Conservation (phyloP, 2,888 invertebrate species). For the Anorthoa munda region DNA sequence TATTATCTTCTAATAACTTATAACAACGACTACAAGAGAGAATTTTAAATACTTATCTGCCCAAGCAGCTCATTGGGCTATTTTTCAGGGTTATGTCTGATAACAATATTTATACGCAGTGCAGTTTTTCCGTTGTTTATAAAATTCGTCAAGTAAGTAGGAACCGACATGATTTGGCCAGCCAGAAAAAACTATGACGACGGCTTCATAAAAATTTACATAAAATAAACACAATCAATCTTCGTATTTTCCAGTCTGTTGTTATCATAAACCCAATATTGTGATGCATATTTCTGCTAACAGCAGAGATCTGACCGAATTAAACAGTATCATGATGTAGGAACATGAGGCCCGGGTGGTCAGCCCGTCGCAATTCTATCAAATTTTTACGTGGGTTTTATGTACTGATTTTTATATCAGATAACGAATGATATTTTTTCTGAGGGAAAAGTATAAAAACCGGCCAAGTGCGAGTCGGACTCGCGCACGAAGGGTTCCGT, state of each 20-base stretch:
- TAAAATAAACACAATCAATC: conserved; percentile 44
- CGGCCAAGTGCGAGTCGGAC: too few relatives aligned
- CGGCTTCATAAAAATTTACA: background rate
- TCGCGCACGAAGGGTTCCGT: too few relatives aligned
- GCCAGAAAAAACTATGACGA: background rate
- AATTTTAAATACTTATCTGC: conserved; percentile 8
- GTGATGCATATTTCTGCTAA: conserved; percentile 27
- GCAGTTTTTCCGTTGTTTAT: background rate
- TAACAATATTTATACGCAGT: conserved; percentile 20
- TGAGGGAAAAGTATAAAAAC: background rate
- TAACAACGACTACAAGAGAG: background rate
- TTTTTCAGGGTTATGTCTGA: conserved; percentile 8
- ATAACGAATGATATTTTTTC: conserved; percentile 12
- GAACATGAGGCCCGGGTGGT: conserved; percentile 27
- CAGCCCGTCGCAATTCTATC: conserved; percentile 11
- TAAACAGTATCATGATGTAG: conserved; percentile 19
- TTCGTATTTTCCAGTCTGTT: conserved; percentile 21
- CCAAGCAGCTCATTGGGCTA: background rate
- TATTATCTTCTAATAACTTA: too few relatives aligned
- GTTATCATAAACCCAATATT: conserved; percentile 56
- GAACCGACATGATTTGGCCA: background rate
- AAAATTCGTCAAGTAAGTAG: background rate
- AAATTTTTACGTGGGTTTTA: conserved; percentile 7
- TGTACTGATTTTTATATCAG: conserved; percentile 9
- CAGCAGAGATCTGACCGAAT: conserved; percentile 31